phyloP scores from a whole-genome alignment of 1,140 invertebrate species.

The Drosophila micromelanica region DNA sequence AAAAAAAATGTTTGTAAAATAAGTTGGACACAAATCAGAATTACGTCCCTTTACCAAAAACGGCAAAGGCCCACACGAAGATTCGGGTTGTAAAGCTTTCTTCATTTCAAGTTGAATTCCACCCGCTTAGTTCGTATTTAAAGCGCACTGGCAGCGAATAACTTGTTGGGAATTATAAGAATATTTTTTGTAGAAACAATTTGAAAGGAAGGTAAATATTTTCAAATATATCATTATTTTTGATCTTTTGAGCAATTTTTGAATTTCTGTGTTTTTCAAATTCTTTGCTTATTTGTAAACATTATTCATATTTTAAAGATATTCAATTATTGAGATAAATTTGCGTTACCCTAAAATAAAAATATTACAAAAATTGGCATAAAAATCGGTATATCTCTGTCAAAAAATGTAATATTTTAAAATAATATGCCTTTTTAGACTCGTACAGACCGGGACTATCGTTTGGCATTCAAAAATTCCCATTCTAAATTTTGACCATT shows the following conservation, averaged over 20 bases:
- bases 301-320: conserved; percentile 54
- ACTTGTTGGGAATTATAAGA: conserved; percentile 61
- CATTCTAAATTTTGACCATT: no score
- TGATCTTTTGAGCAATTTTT: no score
- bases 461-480: no score
- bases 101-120: conserved; percentile 16
- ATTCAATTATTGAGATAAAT: conserved; percentile 45
- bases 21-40: conserved; percentile 51
- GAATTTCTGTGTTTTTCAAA: conserved; percentile 46
- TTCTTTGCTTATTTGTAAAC: conserved; percentile 56
- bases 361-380: conserved; percentile 63
- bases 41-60: conserved; percentile 72
- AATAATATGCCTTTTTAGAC: no score
- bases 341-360: conserved; percentile 50
- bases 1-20: not conserved
- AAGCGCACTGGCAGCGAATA: not conserved
- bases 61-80: conserved; percentile 72
- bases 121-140: conserved; percentile 7
- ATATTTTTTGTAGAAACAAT: not conserved
- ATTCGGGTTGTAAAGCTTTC: conserved; percentile 67
- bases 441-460: no score
- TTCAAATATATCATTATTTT: not conserved
- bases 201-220: not conserved
- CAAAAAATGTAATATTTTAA: no score
- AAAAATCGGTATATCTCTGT: no score